Evolutionary conservation across 1,140 invertebrate species (phyloP), one percentile per base, ranked within the genome.

Genomic region (Diuraphis noxia): DNA sequence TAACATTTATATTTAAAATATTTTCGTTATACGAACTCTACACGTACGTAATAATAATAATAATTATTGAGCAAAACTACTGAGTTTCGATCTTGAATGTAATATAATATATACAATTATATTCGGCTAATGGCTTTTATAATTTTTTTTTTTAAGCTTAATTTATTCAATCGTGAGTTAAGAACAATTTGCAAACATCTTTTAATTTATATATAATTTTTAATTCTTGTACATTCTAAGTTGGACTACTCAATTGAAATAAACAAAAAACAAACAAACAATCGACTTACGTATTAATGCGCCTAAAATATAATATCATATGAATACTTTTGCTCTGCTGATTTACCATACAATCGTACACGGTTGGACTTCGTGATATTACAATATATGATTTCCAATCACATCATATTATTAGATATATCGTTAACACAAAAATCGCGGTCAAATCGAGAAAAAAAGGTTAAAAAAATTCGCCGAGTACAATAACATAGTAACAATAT

Each of bases 41-140:
- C 88, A 79, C 56, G n/a, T 86, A 86, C 85, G 85, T 86, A 89
- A 79, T 72, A 77, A 90, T 89, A 90, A 90, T 90, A 89, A 77
- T 77, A 79, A 43, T 72, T 91, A 91, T 91, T 91, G 89, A 91
- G 89, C 89, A 91, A 91, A 91, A 91, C 89, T 91, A 91, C 89
- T 91, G 72, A 77, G 77, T 81, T 81, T 91, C 56, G 88, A 46
- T 46, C 88, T 89, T 43, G 23, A 23, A 46, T 46, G 43, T 49
- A 46, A 85, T 85, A 85, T 34, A 85, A 34, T 49, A 82, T 38
- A 82, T n/a, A 84, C 34, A n/a, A 72, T 41, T 82, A 82, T 46
- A 38, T 40, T 88, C 52, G 52, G 86, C 86, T 88, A 88, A 88
- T 40, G 36, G 2, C 41, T 88, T 63, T 88, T 38, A 3, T 87